Evolutionary conservation across 2,888 invertebrate species (phyloP).

Genomic region (Parnassius orleans): DNA sequence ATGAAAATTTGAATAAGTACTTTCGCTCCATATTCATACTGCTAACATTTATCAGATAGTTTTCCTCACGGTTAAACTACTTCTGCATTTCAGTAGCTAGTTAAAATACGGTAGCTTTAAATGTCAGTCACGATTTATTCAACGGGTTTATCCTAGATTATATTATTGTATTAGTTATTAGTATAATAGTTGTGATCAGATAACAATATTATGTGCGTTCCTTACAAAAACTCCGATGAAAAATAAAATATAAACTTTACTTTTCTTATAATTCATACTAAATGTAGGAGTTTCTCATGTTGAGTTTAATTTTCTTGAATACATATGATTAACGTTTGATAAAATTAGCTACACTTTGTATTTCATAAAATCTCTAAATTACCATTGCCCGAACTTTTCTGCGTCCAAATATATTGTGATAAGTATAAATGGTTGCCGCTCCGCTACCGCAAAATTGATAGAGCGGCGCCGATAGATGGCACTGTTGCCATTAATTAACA

Average conservation of each 20-base stretch:
- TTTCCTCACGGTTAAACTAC: conserved; percentile 16
- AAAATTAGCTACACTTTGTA: neutral
- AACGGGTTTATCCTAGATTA: neutral
- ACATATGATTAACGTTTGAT: neutral
- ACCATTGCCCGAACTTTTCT: conserved; percentile 16
- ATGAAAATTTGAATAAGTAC: no score
- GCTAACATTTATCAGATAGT: conserved; percentile 14
- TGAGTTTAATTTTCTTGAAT: neutral
- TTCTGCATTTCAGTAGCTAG: conserved; percentile 20
- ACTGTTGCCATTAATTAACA: conserved; percentile 66
- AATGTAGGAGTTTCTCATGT: neutral
- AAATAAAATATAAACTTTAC: no score
- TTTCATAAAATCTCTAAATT: neutral
- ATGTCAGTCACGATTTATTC: conserved; percentile 25
- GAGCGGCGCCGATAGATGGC: conserved; percentile 71
- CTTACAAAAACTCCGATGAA: no score
- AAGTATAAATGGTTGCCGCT: conserved; percentile 55
- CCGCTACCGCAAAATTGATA: conserved; percentile 63
- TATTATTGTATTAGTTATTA: neutral
- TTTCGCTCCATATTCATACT: no score
- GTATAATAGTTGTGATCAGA: neutral
- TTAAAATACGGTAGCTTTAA: conserved; percentile 23
- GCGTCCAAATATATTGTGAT: conserved; percentile 35
- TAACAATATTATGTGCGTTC: no score
- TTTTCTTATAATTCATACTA: no score